These are phyloP conservation scores for Pseudococcus jackbeardsleyi DNA, from an alignment of 2,888 invertebrate species.

Conservation along the genomic window DNA sequence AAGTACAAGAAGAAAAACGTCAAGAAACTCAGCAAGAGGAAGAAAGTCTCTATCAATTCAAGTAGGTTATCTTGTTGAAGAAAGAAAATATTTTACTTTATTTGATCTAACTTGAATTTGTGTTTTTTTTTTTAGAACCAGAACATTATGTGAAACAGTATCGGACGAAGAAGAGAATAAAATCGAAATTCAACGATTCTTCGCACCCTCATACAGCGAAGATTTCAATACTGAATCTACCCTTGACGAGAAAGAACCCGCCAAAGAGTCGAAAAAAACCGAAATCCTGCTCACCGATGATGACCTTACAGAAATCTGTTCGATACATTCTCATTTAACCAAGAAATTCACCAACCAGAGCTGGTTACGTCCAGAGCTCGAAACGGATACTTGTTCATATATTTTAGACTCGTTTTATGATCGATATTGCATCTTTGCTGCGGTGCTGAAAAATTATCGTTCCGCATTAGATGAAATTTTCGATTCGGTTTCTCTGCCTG, in stretches of 20 bases:
- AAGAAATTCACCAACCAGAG: conserved; percentile 74
- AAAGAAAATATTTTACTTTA: conserved; percentile 61
- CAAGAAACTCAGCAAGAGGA: conserved; percentile 80
- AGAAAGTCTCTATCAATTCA: conserved; percentile 81
- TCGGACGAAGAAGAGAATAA: conserved; percentile 79
- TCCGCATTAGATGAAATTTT: conserved; percentile 73
- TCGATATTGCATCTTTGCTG: conserved; percentile 75
- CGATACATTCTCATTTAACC: conserved; percentile 75
- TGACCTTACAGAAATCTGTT: conserved; percentile 75
- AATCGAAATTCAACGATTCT: conserved; percentile 78
- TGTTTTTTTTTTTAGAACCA: conserved; percentile 68
- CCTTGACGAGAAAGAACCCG: conserved; percentile 70
- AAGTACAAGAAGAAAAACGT: conserved; percentile 79
- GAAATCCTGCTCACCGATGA: conserved; percentile 70
- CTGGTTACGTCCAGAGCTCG: conserved; percentile 72
- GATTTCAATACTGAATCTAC: conserved; percentile 81
- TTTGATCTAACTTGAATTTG: conserved; percentile 59
- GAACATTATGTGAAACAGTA: conserved; percentile 71
- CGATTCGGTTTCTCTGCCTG: conserved; percentile 74
- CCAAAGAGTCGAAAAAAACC: conserved; percentile 67
- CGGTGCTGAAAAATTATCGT: conserved; percentile 73
- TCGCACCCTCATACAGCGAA: conserved; percentile 75
- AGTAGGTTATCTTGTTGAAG: conserved; percentile 66
- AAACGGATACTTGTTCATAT: conserved; percentile 17
- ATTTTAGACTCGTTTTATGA: conserved; percentile 64